phyloP scores from a whole-genome alignment of 2,113 vertebrate genomes.

The Rhinolophus ferrumequinum region DNA sequence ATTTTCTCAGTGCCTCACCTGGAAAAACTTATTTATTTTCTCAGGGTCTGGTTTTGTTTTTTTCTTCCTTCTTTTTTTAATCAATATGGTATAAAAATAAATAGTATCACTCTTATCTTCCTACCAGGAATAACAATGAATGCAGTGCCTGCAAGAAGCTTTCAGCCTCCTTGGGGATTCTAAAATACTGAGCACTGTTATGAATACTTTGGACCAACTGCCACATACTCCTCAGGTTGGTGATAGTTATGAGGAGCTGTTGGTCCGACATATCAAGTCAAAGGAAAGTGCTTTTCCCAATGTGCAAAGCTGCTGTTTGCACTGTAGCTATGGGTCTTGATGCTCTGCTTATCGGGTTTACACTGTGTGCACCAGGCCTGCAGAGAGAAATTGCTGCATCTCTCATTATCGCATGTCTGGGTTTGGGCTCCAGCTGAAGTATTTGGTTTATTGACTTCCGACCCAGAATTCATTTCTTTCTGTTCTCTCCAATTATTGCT shows the following conservation, averaged over 20 bases:
- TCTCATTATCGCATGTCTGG: slow-evolving; percentile 64
- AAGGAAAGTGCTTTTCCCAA: slow-evolving; percentile 47
- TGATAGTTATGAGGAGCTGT: background rate
- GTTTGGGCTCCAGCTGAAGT: slow-evolving; percentile 52
- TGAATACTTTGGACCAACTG: rapidly evolving
- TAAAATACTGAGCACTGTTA: background rate
- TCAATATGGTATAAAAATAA: background rate
- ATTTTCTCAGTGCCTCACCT: background rate
- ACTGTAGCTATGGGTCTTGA: slow-evolving; percentile 65
- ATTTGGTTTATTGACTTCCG: slow-evolving; percentile 78
- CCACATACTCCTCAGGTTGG: background rate
- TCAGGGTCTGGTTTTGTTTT: background rate
- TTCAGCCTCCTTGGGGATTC: background rate
- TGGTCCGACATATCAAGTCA: slow-evolving; percentile 55
- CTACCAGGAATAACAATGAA: background rate
- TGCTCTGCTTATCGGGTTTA: slow-evolving; percentile 76
- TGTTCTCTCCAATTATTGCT: slow-evolving; percentile 47
- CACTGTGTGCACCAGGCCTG: slow-evolving; percentile 70
- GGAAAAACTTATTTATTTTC: background rate
- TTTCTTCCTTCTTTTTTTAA: background rate
- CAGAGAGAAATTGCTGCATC: slow-evolving; percentile 63
- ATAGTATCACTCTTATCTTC: background rate
- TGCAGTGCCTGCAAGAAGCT: background rate
- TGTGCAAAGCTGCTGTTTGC: slow-evolving; percentile 57
- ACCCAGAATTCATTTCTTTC: slow-evolving; percentile 72